Conservation (phyloP, 2,113 vertebrate species). For the Gopherus evgoodei region DNA sequence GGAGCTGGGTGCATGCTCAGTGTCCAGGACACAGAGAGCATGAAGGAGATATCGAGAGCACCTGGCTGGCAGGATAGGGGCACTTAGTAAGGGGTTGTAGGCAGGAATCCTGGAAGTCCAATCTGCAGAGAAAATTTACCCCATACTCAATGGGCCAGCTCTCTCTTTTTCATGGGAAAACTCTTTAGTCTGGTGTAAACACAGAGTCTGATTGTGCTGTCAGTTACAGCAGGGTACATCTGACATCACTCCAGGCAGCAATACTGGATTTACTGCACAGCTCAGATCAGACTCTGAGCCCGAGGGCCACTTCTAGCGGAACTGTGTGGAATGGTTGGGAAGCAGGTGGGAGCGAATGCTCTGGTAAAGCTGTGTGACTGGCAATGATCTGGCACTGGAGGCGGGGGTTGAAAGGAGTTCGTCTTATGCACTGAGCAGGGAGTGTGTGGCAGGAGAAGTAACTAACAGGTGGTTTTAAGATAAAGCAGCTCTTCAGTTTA, state of each 20-base stretch:
- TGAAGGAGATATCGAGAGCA: not conserved
- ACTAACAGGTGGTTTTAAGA: not conserved
- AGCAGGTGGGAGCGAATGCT: not conserved
- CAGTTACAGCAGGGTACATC: not conserved
- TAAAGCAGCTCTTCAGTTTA: not conserved
- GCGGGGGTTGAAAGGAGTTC: not conserved
- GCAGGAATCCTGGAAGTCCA: not conserved
- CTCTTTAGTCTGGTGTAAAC: not conserved
- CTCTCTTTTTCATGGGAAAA: not conserved
- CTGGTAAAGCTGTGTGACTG: not conserved
- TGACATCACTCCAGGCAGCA: not conserved
- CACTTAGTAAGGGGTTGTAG: not conserved
- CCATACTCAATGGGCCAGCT: not conserved
- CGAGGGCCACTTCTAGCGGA: not conserved
- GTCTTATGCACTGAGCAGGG: not conserved
- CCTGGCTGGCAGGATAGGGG: not conserved
- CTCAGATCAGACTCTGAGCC: not conserved
- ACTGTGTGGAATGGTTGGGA: not conserved
- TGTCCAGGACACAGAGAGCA: not conserved
- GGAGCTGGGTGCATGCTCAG: rapidly evolving
- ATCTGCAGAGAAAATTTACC: not conserved
- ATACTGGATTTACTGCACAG: not conserved
- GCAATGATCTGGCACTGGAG: too few species aligned
- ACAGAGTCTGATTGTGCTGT: not conserved
- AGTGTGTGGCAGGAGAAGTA: not conserved